Base-by-base conservation (phyloP, 2,113 vertebrate species). In the Haemorhous mexicanus region DNA sequence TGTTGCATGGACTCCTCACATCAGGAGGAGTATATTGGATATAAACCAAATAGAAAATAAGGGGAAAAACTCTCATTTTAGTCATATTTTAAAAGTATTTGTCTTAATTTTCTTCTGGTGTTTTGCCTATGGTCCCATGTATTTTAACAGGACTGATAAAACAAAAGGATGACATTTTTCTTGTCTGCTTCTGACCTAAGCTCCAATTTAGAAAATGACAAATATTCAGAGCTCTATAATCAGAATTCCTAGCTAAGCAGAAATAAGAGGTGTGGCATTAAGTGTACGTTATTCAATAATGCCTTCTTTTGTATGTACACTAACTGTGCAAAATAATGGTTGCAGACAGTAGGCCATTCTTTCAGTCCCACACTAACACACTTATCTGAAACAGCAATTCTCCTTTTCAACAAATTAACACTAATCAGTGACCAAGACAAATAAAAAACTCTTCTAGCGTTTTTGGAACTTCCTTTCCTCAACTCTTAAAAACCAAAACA, bases 41-140 rank as follows among this genome's bases (percentile, higher is more conserved):
- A 69, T 21, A 58, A 89, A 69, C 46, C 9, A 16, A 23, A 4
- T 22, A 63, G 16, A 37, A 75, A 63, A 56, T 49, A 46, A 56
- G 47, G 41, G 32, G 9, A 23, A 19, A n/a, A 20, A 1, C 1
- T 2, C 14, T 5, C 0, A 20, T 44, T 89, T 67, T 30, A 67
- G 12, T 11, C 3, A n/a, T 28, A 55, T 63, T 94, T 68, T 39
- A 1, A 28, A 72, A 63, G 3, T 30, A 33, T 87, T 50, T 63
- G 11, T 52, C 19, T 37, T 63, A 4, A 2, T 58, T 52, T 93
- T 94, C 26, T 78, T 66, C n/a, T 19, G 67, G 1, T 52, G 14
- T 11, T 87, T 81, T 59, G 22, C 9, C 13, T 49, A 27, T 8
- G 4, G 7, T 75, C 23, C 22, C 50, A 2, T 28, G 7, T 82